Base-by-base conservation (phyloP, 2,797 vertebrate species). In the Alcedo quadribrachys region DNA sequence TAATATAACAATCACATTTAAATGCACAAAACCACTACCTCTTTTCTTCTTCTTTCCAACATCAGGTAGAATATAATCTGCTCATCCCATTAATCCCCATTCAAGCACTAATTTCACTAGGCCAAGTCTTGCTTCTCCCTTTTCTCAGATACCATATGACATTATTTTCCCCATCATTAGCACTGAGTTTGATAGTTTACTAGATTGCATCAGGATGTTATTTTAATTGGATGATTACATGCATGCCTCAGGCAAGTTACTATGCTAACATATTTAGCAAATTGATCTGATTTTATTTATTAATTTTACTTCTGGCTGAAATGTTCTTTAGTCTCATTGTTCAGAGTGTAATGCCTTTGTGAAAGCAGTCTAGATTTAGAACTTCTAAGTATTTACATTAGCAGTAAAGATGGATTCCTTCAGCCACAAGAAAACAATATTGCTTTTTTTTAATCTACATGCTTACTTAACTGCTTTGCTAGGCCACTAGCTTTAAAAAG, bases 211-310 rank as follows among this genome's bases (percentile, higher is more conserved):
- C 65, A 68, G 68, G 50, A 94, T 92, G 78, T 37, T 62, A 42
- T 85, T 90, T 95, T 94, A 96, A 95, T 95, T 28, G n/a, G 81
- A 77, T 82, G 86, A 90, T 82, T 82, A 93, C 54, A 0, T 93
- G 37, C 13, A 48, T 45, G 68, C 87, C 43, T 32, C 2, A 3
- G 87, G 93, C 87, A 90, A 93, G 87, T 75, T 71, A 62, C 30
- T 74, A 5, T 33, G 76, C 58, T 90, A 89, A 89, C 65, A 71
- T 65, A 50, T 87, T 94, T 94, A 82, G 66, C 75, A 90, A 90
- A 83, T 30, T 67, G 28, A 48, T 83, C 33, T 92, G 33, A 65
- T 87, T 94, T 90, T 92, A 87, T 93, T 92, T 95, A 92, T 93
- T 95, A 93, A 82, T 94, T 90, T 94, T 71, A 80, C 54, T 92